A percentile compares a stretch with the other conserved stretches of the same genome.
Evolutionary conservation across 2,888 invertebrate genomes (phyloP).

Genomic region (Campaea margaritaria): DNA sequence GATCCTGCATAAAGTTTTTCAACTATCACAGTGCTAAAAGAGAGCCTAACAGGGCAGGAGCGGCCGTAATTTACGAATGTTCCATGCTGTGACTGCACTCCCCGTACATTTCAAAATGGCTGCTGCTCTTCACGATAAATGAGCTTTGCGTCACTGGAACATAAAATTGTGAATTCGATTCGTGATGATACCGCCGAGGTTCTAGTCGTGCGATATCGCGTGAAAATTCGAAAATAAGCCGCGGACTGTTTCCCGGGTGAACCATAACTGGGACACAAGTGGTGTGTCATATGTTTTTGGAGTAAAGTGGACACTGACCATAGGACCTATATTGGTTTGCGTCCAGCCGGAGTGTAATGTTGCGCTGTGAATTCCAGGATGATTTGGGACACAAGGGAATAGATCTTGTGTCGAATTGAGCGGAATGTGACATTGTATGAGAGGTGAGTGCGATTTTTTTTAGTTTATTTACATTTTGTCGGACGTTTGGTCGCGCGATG

Average conservation of each 20-base stretch:
- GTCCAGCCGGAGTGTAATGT: slow-evolving; percentile 81
- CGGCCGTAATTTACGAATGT: slow-evolving; percentile 79
- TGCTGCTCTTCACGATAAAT: slow-evolving; percentile 85
- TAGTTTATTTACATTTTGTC: slow-evolving; percentile 80
- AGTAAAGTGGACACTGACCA: slow-evolving; percentile 81
- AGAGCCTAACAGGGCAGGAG: slow-evolving; percentile 63
- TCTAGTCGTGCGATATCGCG: slow-evolving; percentile 71
- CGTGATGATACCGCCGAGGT: slow-evolving; percentile 71
- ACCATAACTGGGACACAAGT: slow-evolving; percentile 71
- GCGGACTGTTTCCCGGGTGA: slow-evolving; percentile 65
- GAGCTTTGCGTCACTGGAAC: slow-evolving; percentile 87
- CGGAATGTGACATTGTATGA: slow-evolving; percentile 86
- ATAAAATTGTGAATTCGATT: slow-evolving; percentile 80
- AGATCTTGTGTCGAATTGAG: slow-evolving; percentile 81
- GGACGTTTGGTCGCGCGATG: slow-evolving; percentile 62
- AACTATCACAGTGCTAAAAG: slow-evolving; percentile 60
- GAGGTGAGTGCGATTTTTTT: slow-evolving; percentile 75
- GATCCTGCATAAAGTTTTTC: slow-evolving; percentile 74
- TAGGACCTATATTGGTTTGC: slow-evolving; percentile 84
- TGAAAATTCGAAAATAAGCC: slow-evolving; percentile 71
- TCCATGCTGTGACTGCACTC: slow-evolving; percentile 85
- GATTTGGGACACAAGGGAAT: slow-evolving; percentile 78
- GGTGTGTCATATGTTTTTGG: slow-evolving; percentile 84
- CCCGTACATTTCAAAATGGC: slow-evolving; percentile 87
- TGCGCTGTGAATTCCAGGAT: slow-evolving; percentile 81